A percentile compares a stretch with the other conserved stretches of the same genome.
phyloP scores from a whole-genome alignment of 2,888 invertebrate species.

The Trileptium ribeirensis region DNA sequence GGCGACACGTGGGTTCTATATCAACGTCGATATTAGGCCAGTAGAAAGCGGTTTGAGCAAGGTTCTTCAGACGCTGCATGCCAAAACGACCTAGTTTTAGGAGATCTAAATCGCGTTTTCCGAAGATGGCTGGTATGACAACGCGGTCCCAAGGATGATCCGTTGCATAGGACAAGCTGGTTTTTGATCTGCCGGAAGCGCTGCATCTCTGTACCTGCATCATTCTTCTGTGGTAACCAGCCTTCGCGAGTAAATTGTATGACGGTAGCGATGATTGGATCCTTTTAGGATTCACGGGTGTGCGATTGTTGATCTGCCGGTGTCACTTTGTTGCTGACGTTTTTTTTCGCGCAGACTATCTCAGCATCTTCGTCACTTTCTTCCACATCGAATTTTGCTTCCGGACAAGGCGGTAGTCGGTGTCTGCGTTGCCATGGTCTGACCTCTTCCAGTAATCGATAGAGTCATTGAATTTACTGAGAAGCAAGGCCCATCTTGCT shows the following conservation, averaged over 20 bases:
- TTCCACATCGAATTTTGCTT: constrained; percentile 20
- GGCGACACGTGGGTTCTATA: too few species aligned
- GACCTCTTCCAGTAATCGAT: constrained; percentile 9
- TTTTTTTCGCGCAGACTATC: background rate
- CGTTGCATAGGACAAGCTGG: constrained; percentile 24
- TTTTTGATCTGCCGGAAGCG: background rate
- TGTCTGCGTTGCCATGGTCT: constrained; percentile 31
- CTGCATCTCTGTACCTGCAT: background rate
- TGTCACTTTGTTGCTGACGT: background rate
- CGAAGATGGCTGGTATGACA: background rate
- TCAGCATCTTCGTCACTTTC: constrained; percentile 22
- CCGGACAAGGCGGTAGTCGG: constrained; percentile 26
- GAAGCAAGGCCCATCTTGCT: constrained; percentile 28
- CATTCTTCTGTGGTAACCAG: background rate
- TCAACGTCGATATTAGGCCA: too few species aligned
- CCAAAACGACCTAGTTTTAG: too few species aligned
- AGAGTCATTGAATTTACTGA: constrained; percentile 8
- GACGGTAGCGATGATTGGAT: background rate
- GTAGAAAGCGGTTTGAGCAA: too few species aligned
- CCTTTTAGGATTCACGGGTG: background rate
- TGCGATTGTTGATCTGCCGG: background rate
- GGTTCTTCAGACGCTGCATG: too few species aligned
- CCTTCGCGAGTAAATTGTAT: constrained; percentile 9
- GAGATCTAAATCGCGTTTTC: background rate
- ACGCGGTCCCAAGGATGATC: too few species aligned